Evolutionary conservation across 2,888 invertebrate genomes (phyloP).

Genomic region (Lasiommata megera): DNA sequence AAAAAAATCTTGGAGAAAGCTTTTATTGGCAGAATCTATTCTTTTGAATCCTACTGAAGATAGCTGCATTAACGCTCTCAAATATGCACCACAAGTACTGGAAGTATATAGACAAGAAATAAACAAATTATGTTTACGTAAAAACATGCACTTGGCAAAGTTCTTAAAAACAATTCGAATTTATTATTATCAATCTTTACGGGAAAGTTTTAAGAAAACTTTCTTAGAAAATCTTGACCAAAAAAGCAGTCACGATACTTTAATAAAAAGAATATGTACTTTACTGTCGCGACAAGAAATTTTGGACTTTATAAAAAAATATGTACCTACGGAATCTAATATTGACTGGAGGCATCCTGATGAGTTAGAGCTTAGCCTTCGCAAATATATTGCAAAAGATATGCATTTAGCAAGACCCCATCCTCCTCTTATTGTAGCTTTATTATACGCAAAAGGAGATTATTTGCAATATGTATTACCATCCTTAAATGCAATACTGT

Average conservation of each 20-base stretch:
- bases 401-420: constrained; percentile 57
- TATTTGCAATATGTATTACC: constrained; percentile 58
- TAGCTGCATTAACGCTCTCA: constrained; percentile 57
- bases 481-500: constrained; percentile 52
- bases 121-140: constrained; percentile 40
- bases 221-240: constrained; percentile 37
- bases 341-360: constrained; percentile 55
- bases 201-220: constrained; percentile 40
- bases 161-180: constrained; percentile 53
- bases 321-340: constrained; percentile 48
- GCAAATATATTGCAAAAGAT: constrained; percentile 53
- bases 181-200: constrained; percentile 54
- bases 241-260: constrained; percentile 42
- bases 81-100: constrained; percentile 55
- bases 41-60: constrained; percentile 42
- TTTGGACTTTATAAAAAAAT: constrained; percentile 42
- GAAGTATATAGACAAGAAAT: constrained; percentile 40
- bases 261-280: constrained; percentile 45
- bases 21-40: constrained; percentile 57
- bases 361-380: constrained; percentile 43
- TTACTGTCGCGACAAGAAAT: constrained; percentile 47
- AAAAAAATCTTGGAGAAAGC: constrained; percentile 53
- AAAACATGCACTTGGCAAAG: constrained; percentile 39
- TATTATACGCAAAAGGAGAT: constrained; percentile 60
- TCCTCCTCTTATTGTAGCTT: constrained; percentile 43